Base-by-base conservation (phyloP, 2,797 vertebrate species). In the Orestias chungarensis region DNA sequence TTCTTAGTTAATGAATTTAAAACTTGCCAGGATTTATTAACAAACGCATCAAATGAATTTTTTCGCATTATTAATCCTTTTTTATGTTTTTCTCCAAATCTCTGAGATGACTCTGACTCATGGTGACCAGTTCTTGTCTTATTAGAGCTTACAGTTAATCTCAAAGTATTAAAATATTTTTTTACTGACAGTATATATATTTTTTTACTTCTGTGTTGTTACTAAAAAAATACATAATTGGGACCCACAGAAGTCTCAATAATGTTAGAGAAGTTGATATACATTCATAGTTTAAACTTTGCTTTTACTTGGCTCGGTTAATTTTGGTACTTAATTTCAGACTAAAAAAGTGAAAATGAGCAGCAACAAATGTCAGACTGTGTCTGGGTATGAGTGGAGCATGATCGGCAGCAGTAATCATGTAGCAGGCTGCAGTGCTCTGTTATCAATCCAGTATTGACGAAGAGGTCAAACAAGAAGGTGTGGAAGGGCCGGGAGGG, bases 331-430 rank as follows among this genome's bases (percentile, higher is more conserved):
- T 31, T 9, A 55, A 35, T 35, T 59, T 59, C 55, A 20, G 18
- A 0, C 17, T 59, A 14, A 61, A n/a, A 61, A 40, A 61, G 20
- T 1, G 1, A 11, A 57, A 33, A 23, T 1, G 4, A 6, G 33
- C 20, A 38, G 29, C 10, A 38, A 61, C 20, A 10, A 12, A 12
- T 2, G 11, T n/a, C n/a, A n/a, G n/a, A n/a, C 33, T n/a, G 33
- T 38, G 20, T 14, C n/a, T 47, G 23, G 49, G 49, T 25, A 11
- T 14, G 40, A 61, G 59, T 20, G 33, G 61, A 23, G 83, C 42
- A 40, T 82, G 71, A 84, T 80, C 76, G 65, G 68, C 66, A 62
- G 76, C 55, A 68, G 71, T 42, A 10, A 74, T 78, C 75, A 78
- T 84, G 67, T 73, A 71, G 11, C 84, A 73, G 76, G 72, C 71